These are phyloP conservation scores for Osmoderma eremita DNA, from an alignment of 2,888 invertebrate genomes.

Conservation along the genomic window DNA sequence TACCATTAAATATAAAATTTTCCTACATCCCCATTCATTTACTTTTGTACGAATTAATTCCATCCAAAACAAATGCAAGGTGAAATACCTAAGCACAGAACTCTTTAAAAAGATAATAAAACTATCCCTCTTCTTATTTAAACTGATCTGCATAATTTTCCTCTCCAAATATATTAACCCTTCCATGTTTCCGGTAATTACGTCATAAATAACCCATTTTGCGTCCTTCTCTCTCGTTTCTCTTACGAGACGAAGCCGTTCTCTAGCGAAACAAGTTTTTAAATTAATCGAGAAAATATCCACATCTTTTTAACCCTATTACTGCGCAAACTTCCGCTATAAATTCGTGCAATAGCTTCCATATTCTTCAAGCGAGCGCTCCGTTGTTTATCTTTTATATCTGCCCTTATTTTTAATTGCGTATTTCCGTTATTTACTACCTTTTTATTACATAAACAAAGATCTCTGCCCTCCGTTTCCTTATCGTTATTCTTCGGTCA, in stretches of 20 bases:
- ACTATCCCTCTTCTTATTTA: not conserved
- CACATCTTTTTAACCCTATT: constrained; percentile 41
- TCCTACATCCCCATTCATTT: too few relatives aligned
- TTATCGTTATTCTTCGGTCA: constrained; percentile 43
- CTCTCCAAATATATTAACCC: not conserved
- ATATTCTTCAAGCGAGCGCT: constrained; percentile 51
- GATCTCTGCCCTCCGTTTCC: constrained; percentile 43
- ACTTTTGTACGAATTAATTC: too few relatives aligned
- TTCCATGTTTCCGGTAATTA: constrained; percentile 12
- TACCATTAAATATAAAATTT: too few relatives aligned
- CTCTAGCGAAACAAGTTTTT: constrained; percentile 35
- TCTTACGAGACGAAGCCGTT: constrained; percentile 11
- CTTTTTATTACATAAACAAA: constrained; percentile 53
- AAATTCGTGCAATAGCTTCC: constrained; percentile 52
- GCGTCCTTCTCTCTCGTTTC: not conserved
- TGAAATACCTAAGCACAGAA: too few relatives aligned
- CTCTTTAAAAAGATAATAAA: too few relatives aligned
- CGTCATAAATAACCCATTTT: constrained; percentile 18
- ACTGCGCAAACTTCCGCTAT: constrained; percentile 49
- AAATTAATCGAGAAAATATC: constrained; percentile 43
- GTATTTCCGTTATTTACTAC: constrained; percentile 54
- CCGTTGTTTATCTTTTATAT: constrained; percentile 53
- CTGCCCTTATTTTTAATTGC: constrained; percentile 53
- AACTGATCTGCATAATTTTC: not conserved
- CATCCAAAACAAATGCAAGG: too few relatives aligned